Evolutionary conservation across 2,888 invertebrate species (phyloP).

Genomic region (Nesidiocoris tenuis): DNA sequence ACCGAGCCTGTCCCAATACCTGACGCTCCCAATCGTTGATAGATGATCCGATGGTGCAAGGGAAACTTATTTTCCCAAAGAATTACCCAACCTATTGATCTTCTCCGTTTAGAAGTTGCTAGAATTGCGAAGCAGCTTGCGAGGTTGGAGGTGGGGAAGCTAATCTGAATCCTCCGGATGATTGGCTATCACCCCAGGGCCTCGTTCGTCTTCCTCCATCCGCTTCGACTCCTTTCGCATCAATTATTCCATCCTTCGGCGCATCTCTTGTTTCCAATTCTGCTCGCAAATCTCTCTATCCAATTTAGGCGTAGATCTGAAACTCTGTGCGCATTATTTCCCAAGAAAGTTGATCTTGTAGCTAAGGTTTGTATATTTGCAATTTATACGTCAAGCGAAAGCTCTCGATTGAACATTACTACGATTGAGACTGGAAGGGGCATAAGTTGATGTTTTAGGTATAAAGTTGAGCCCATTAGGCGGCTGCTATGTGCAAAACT

Average conservation of each 20-base stretch:
- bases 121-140: neutral
- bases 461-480: no score
- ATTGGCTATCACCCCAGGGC: slow-evolving; percentile 1
- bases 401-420: no score
- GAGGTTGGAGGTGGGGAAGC: neutral
- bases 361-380: no score
- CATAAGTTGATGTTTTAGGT: no score
- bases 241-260: neutral
- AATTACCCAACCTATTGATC: neutral
- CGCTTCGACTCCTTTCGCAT: neutral
- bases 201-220: neutral
- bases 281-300: neutral
- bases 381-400: no score
- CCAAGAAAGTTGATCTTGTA: no score
- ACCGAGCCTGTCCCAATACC: no score
- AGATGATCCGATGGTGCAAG: neutral
- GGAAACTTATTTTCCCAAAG: neutral
- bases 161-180: slow-evolving; percentile 23
- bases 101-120: neutral
- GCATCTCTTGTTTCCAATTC: neutral
- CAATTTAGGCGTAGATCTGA: neutral
- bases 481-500: no score
- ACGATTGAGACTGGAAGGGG: no score
- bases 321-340: no score
- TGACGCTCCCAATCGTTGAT: neutral